Evolutionary conservation across 1,140 invertebrate species (phyloP), one percentile per base, ranked within the genome.

Genomic region (Bradynema listronoti): DNA sequence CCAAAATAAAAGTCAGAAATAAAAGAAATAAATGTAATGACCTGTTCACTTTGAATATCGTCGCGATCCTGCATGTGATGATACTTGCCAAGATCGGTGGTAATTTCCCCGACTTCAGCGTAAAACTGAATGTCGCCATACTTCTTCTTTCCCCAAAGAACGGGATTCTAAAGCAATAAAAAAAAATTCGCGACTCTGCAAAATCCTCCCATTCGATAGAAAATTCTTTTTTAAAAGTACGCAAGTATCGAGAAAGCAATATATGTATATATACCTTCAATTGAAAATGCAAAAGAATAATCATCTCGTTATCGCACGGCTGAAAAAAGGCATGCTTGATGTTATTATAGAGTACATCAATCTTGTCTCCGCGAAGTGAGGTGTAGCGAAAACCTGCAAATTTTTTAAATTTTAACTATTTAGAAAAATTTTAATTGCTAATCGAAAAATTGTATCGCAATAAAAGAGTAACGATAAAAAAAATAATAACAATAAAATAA

Each of bases 261-360:
- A n/a, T n/a, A n/a, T n/a, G n/a, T 47, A 19, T 22, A 45, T 65
- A 59, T 78, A 87, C 86, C 82, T 93, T 97, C 29, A 99, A 83
- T 83, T 97, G 91, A 78, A 98, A 99, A 84, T 99, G 95, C 45
- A 99, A 82, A 5, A 99, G 80, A 77, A 99, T 98, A 52, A 99
- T 96, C 92, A 98, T 97, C 83, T 99, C 95, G 58, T 90, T 88
- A 80, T 98, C 94, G 80, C 94, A 98, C 0, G 95, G 94, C 82
- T 98, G 94, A 80, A 96, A 99, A 81, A 98, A 95, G 4, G 95
- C 93, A 80, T 98, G 93, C 78, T 96, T 95, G 63, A 99, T 97
- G 79, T 99, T 99, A 81, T 98, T 98, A 77, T 98, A 99, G 19
- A 99, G 81, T 70, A 99, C 95, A 77, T 99, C 95, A 0, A 99